Evolutionary conservation across 2,113 vertebrate genomes (phyloP).

Genomic region (Thunnus thynnus): DNA sequence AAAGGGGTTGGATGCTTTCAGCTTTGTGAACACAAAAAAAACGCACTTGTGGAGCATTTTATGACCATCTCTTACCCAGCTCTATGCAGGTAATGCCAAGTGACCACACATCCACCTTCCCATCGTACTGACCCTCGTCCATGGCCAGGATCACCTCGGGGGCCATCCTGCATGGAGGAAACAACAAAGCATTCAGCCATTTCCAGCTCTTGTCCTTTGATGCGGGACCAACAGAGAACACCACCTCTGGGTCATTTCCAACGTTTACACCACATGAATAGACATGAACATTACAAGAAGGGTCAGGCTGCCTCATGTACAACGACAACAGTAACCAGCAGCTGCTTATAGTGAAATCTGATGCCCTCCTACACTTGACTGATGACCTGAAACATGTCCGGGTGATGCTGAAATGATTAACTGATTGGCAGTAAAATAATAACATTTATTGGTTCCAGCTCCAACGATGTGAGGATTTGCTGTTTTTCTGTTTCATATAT

Average conservation of each 20-base stretch:
- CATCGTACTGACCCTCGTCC: constrained; percentile 95
- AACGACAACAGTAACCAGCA: constrained; percentile 10
- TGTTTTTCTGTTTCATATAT: too few species aligned
- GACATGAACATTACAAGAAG: neutral
- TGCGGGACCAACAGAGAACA: constrained; percentile 19
- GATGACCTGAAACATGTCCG: neutral
- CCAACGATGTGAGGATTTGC: too few species aligned
- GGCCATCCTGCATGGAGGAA: constrained; percentile 89
- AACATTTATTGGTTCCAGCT: neutral
- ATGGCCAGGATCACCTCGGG: constrained; percentile 95
- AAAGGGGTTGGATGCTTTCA: constrained; percentile 39
- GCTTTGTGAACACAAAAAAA: constrained; percentile 18
- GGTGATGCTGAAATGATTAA: neutral
- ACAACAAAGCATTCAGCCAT: constrained; percentile 42
- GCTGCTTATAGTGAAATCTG: neutral
- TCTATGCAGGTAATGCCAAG: constrained; percentile 95
- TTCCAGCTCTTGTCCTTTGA: constrained; percentile 39
- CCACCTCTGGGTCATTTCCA: constrained; percentile 9
- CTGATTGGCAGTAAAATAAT: neutral
- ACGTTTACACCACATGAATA: constrained; percentile 1
- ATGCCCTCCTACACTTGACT: neutral
- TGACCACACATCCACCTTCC: constrained; percentile 96
- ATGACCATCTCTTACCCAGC: constrained; percentile 85
- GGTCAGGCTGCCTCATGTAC: constrained; percentile 3
- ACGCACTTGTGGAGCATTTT: neutral